A percentile compares a stretch with the other conserved stretches of the same genome.
Conservation (phyloP, 2,888 invertebrate species). For the Syrista parreyssii region DNA sequence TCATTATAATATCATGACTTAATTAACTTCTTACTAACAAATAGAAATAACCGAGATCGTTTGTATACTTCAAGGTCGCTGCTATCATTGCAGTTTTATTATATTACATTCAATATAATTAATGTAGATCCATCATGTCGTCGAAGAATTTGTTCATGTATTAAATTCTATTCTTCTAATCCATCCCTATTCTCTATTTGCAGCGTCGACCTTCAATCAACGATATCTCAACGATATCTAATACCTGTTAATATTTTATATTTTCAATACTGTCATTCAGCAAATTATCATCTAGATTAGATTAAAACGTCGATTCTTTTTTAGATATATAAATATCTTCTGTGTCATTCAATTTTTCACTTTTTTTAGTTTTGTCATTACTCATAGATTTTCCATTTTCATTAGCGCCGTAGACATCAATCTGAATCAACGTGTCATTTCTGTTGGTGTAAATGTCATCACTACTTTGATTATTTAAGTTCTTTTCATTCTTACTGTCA, state of each 20-base stretch:
- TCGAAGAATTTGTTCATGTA: not conserved
- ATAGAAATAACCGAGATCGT: not conserved
- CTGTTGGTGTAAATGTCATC: not conserved
- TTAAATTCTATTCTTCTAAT: not conserved
- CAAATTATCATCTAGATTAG: not conserved
- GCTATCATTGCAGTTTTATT: constrained; percentile 1
- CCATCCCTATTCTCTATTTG: not conserved
- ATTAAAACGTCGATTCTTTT: not conserved
- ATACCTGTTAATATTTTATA: not conserved
- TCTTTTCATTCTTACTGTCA: not conserved
- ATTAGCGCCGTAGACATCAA: not conserved
- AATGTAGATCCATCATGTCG: not conserved
- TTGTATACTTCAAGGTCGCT: not conserved
- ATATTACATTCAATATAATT: not conserved
- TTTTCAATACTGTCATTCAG: not conserved
- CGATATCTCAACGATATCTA: too few relatives aligned
- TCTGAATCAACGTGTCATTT: not conserved
- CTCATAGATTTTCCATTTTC: not conserved
- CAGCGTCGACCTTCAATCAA: not conserved
- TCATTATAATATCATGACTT: not conserved
- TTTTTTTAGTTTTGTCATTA: not conserved
- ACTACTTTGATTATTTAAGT: not conserved
- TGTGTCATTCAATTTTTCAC: not conserved
- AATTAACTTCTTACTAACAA: not conserved
- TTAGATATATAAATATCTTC: not conserved